Conservation (phyloP, 2,888 invertebrate species). For the Beris chalybata region DNA sequence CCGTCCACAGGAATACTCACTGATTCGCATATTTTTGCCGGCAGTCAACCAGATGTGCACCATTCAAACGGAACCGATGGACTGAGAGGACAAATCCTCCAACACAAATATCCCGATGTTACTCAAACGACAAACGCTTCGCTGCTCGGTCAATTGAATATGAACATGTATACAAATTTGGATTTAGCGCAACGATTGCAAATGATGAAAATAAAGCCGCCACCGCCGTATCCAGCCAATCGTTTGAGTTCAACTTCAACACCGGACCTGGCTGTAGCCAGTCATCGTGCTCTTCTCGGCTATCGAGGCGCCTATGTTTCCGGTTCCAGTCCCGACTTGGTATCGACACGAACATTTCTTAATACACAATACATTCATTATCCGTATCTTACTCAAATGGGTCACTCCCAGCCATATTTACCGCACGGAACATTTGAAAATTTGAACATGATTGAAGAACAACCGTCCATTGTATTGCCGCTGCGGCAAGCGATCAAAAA, state of each 20-base stretch:
- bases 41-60: constrained; percentile 77
- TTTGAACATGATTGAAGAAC: constrained; percentile 62
- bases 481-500: constrained; percentile 40
- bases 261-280: constrained; percentile 77
- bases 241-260: constrained; percentile 81
- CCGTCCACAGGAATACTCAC: constrained; percentile 44
- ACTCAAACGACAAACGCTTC: constrained; percentile 59
- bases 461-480: constrained; percentile 53
- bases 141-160: constrained; percentile 47
- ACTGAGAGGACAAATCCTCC: constrained; percentile 47
- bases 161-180: constrained; percentile 46
- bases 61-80: constrained; percentile 53
- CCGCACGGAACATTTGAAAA: constrained; percentile 75
- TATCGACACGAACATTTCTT: constrained; percentile 70
- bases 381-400: constrained; percentile 49
- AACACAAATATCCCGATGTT: constrained; percentile 65
- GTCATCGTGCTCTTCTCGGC: constrained; percentile 59
- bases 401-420: constrained; percentile 54
- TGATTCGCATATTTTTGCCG: constrained; percentile 47
- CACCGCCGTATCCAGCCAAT: constrained; percentile 80
- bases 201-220: constrained; percentile 65
- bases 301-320: constrained; percentile 62
- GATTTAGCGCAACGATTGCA: constrained; percentile 53
- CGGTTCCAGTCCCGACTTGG: constrained; percentile 77
- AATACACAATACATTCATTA: constrained; percentile 53